Base-by-base conservation (phyloP, 2,797 vertebrate genomes). In the Chelon labrosus region DNA sequence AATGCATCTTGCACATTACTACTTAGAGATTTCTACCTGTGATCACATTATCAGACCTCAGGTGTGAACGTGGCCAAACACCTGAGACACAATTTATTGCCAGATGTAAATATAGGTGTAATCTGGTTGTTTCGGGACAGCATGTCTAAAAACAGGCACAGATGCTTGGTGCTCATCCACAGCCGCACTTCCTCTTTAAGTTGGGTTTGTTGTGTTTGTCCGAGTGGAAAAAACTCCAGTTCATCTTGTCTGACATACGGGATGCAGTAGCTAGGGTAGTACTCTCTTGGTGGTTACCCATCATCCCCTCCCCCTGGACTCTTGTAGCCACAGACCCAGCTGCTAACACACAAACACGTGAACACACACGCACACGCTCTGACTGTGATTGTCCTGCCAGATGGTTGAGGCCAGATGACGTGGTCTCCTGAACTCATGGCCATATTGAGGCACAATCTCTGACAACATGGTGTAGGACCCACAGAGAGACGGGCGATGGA, bases 301-400 rank as follows among this genome's bases (percentile, higher is more conserved):
- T 75, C 58, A 66, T 72, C 49, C 77, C 80, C 78, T 84, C 79
- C 68, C 42, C 35, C 56, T 59, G 55, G 68, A 87, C 77, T 77
- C 67, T 63, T 54, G 44, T 56, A 62, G 73, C 62, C 37, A 56
- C 54, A 54, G 49, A 84, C 50, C 73, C 53, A 80, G 85, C 82
- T 77, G 77, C 71, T 81, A 46, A 75, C 66, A 66, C 65, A 77
- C 74, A 61, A 37, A 42, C 25, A 27, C 4, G 25, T 27, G 25
- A 38, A 70, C 12, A 64, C 31, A 35, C 54, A 79, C 69, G 52
- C 31, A 35, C 54, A 79, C 69, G 53, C 73, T 38, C 64, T 55
- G 75, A 91, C 73, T 38, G 66, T 53, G 73, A 91, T 88, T 91
- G 88, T 91, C 68, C 70, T 62, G 82, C 84, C 92, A 93, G 90